Evolutionary conservation across 2,888 invertebrate species (phyloP).

Genomic region (Heteromyza rotundicornis): DNA sequence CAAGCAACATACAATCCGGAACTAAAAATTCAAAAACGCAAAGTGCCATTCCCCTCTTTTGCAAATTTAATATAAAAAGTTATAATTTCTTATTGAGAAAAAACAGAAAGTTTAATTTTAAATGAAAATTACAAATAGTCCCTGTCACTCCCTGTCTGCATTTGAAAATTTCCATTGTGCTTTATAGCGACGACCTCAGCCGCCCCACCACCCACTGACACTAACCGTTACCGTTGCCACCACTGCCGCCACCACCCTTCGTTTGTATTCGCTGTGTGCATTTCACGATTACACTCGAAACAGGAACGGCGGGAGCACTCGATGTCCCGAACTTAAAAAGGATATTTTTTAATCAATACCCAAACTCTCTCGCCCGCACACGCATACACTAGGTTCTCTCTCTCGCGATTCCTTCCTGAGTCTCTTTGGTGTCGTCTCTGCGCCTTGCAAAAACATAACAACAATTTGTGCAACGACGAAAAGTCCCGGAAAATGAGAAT

Average conservation of each 20-base stretch:
- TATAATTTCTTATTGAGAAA: not conserved
- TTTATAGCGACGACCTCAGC: conserved; percentile 13
- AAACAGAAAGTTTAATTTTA: conserved; percentile 5
- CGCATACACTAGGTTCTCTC: not conserved
- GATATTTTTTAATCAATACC: conserved; percentile 49
- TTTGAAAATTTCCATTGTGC: conserved; percentile 23
- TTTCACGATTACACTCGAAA: not conserved
- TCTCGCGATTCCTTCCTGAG: too few species aligned
- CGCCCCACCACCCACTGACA: conserved; percentile 10
- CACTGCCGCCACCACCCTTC: conserved; percentile 9
- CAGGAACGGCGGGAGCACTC: conserved; percentile 8
- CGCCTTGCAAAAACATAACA: conserved; percentile 2
- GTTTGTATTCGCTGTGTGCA: not conserved
- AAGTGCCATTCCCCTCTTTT: too few species aligned
- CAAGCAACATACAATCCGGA: too few species aligned
- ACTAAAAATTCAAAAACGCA: too few species aligned
- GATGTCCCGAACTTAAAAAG: conserved; percentile 22
- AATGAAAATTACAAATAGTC: conserved; percentile 10
- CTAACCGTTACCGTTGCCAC: not conserved
- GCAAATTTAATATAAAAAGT: too few species aligned
- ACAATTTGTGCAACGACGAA: not conserved
- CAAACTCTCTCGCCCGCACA: conserved; percentile 26
- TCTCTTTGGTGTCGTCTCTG: conserved; percentile 7
- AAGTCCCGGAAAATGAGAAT: conserved; percentile 33
- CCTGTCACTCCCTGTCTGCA: conserved; percentile 39